Evolutionary conservation across 2,113 vertebrate genomes (phyloP), one percentile per base, ranked within the genome.

Genomic region (Gnathonemus longibarbis): DNA sequence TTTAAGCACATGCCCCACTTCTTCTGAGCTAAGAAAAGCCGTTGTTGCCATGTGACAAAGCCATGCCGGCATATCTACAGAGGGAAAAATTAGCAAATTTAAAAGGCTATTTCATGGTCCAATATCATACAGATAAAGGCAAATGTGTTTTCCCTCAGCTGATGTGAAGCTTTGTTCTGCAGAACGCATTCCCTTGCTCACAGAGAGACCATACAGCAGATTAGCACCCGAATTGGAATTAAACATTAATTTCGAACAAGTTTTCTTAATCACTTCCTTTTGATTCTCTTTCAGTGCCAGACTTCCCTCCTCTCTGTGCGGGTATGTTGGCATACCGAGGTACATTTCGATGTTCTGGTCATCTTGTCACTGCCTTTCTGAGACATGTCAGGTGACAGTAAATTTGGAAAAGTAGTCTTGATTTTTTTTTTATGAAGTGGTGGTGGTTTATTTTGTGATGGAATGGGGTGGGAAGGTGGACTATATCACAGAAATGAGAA

Each of bases 41-140:
- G 70, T 93, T 45, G 70, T 91, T 89, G 90, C n/a, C 39, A 74
- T 35, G 45, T 84, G 92, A 90, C 92, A 90, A 35, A 21, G 89
- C 46, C 50, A 84, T 66, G 52, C 89, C n/a, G 5, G 31, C 31
- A 90, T 83, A 31, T 11, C 8, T 91, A 74, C 90, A 84, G 87
- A 90, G 86, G 91, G 19, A 66, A 90, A 88, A 90, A 89, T 90
- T 91, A 94, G 90, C 66, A 84, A 56, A 88, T 90, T 87, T 90
- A 90, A 90, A 84, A 91, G 92, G 90, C 91, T 92, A 93, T 93
- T 94, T 94, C 93, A 93, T 91, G 91, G 90, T 92, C 90, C 91
- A 92, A 92, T 92, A 93, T 77, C 56, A 92, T 86, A 77, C 88
- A 88, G 88, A 93, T 93, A 91, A 93, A 94, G 94, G 90, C 90